phyloP scores from a whole-genome alignment of 2,797 vertebrate genomes.

The Bradypus variegatus region DNA sequence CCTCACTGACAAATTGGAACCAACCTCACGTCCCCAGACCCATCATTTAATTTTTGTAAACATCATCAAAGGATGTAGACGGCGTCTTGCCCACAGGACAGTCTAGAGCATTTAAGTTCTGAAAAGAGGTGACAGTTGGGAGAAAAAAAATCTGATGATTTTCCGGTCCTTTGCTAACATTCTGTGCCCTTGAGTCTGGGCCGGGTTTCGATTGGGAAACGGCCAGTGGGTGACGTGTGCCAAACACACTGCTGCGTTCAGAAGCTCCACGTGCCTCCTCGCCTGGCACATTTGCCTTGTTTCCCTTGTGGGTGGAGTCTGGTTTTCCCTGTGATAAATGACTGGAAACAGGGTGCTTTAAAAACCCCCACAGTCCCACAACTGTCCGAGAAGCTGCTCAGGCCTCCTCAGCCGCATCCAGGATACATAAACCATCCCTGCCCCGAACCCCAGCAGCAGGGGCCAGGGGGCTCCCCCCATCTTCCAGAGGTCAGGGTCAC shows the following conservation, averaged over 20 bases:
- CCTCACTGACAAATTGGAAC: neutral
- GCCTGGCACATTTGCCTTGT: neutral
- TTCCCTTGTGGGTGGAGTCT: neutral
- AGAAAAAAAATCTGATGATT: neutral
- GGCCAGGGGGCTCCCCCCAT: neutral
- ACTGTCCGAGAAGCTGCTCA: no score
- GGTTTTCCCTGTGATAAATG: neutral
- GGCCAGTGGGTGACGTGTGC: neutral
- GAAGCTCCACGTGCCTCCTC: neutral
- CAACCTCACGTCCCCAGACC: neutral
- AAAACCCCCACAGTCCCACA: neutral
- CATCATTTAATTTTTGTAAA: conserved; percentile 59
- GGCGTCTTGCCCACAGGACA: neutral
- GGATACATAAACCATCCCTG: no score
- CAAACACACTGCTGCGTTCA: neutral
- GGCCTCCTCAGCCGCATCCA: no score
- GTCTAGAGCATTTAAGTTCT: conserved; percentile 6
- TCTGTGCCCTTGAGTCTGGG: neutral
- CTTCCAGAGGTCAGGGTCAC: neutral
- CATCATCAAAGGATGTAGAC: conserved; percentile 10
- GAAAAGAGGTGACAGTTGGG: neutral
- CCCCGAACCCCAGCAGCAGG: neutral
- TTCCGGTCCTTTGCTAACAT: conserved; percentile 24
- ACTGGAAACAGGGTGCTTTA: conserved; percentile 10
- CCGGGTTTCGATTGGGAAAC: neutral